Percentiles rank a stretch among this genome's conserved stretches.
phyloP scores from a whole-genome alignment of 2,888 invertebrate species.

The Tortrix viridana region DNA sequence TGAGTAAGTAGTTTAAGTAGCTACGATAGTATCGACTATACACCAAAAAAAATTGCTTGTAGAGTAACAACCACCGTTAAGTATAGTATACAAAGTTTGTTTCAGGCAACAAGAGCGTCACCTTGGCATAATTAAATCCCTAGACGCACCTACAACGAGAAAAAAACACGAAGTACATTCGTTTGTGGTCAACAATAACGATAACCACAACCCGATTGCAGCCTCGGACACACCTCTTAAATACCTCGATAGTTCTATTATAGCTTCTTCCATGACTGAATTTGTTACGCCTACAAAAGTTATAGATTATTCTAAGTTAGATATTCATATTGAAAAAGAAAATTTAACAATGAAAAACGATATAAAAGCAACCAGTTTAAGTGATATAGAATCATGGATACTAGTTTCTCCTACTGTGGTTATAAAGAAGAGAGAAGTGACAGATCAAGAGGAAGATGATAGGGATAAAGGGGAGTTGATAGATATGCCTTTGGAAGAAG shows the following conservation, averaged over 20 bases:
- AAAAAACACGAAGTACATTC: slow-evolving; percentile 81
- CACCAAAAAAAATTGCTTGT: too few species aligned
- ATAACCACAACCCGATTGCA: slow-evolving; percentile 54
- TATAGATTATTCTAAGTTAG: slow-evolving; percentile 41
- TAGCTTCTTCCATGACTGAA: slow-evolving; percentile 39
- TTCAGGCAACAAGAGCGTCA: slow-evolving; percentile 91
- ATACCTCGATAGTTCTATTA: slow-evolving; percentile 64
- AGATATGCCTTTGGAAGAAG: slow-evolving; percentile 72
- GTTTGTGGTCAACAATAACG: slow-evolving; percentile 70
- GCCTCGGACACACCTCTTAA: slow-evolving; percentile 58
- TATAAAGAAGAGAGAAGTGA: slow-evolving; percentile 66
- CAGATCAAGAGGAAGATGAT: slow-evolving; percentile 51
- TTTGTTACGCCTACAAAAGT: slow-evolving; percentile 18
- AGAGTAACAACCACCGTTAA: too few species aligned
- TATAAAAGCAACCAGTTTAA: slow-evolving; percentile 62
- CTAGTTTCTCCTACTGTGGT: slow-evolving; percentile 67
- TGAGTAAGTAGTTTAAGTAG: too few species aligned
- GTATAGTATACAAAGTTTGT: slow-evolving; percentile 27
- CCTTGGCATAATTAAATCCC: slow-evolving; percentile 87
- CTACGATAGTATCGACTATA: too few species aligned
- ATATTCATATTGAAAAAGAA: slow-evolving; percentile 49
- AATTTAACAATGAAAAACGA: slow-evolving; percentile 49
- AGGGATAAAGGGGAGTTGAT: slow-evolving; percentile 63
- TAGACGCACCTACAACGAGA: slow-evolving; percentile 72
- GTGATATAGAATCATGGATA: slow-evolving; percentile 70